These are phyloP conservation scores for Pagrus major DNA, from an alignment of 2,113 vertebrate genomes.

Conservation along the genomic window DNA sequence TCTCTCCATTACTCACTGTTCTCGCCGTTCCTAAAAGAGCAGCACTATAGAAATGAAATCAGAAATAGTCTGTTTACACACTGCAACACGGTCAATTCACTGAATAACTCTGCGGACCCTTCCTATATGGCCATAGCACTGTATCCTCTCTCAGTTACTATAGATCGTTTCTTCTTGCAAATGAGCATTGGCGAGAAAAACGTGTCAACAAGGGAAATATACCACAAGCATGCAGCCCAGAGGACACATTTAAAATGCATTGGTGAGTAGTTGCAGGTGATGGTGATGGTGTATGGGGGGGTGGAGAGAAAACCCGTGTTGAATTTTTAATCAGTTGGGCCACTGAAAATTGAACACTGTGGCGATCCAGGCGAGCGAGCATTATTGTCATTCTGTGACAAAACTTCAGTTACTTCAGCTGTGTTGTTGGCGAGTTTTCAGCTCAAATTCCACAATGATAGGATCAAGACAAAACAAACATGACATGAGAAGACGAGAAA, in stretches of 20 bases:
- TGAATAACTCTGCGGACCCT: conserved; percentile 4
- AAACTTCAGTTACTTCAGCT: not conserved
- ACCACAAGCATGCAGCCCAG: not conserved
- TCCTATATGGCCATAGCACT: not conserved
- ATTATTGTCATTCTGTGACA: too few species aligned
- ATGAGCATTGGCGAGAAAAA: not conserved
- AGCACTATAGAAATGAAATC: conserved; percentile 25
- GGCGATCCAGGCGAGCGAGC: not conserved
- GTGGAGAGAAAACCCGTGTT: not conserved
- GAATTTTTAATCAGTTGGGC: conserved; percentile 10
- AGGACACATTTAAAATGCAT: not conserved
- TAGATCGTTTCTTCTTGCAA: not conserved
- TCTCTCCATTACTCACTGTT: conserved; percentile 18
- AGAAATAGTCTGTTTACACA: conserved; percentile 6
- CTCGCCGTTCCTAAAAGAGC: conserved; percentile 30
- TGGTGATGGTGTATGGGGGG: not conserved
- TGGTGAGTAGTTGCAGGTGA: not conserved
- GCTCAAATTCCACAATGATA: not conserved
- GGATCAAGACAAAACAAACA: not conserved
- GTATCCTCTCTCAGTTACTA: not conserved
- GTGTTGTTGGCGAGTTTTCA: not conserved
- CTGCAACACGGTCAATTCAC: not conserved
- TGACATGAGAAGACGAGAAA: not conserved
- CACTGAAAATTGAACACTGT: not conserved
- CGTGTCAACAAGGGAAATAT: not conserved